A percentile compares a stretch with the other conserved stretches of the same genome.
These are phyloP conservation scores for Danaus melanippus DNA, from an alignment of 1,140 invertebrate genomes.

Conservation along the genomic window DNA sequence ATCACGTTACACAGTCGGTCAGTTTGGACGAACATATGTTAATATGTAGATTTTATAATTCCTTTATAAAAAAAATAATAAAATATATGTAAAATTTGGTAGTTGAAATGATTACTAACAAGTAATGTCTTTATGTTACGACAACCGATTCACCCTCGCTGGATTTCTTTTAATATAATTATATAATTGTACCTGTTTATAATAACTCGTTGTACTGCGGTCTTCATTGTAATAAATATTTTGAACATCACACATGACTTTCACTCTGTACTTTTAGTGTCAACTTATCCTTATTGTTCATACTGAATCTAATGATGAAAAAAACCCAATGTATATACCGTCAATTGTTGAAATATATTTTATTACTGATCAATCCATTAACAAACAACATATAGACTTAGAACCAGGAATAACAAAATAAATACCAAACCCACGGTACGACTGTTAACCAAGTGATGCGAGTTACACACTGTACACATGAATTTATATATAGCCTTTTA, in stretches of 20 bases:
- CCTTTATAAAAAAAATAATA: slow-evolving; percentile 3
- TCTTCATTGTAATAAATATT: slow-evolving; percentile 70
- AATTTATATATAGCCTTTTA: slow-evolving; percentile 28
- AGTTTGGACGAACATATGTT: too few relatives aligned
- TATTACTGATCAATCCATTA: slow-evolving; percentile 65
- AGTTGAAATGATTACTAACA: slow-evolving; percentile 29
- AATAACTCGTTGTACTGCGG: slow-evolving; percentile 61
- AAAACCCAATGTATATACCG: slow-evolving; percentile 4
- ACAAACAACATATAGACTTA: slow-evolving; percentile 68
- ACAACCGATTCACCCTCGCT: slow-evolving; percentile 31
- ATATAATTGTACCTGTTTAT: slow-evolving; percentile 68
- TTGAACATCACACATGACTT: slow-evolving; percentile 40
- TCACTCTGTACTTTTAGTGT: slow-evolving; percentile 5
- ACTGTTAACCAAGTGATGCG: slow-evolving; percentile 46
- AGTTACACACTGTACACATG: slow-evolving; percentile 39
- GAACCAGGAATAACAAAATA: slow-evolving; percentile 68
- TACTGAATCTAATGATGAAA: too few relatives aligned
- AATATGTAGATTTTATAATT: neutral
- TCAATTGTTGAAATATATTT: slow-evolving; percentile 61
- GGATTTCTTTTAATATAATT: slow-evolving; percentile 37
- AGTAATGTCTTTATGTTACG: slow-evolving; percentile 2
- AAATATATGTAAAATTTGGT: slow-evolving; percentile 11
- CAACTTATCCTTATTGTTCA: slow-evolving; percentile 9
- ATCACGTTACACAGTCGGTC: slow-evolving; percentile 7
- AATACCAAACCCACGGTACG: slow-evolving; percentile 65